Conservation (phyloP, 2,113 vertebrate genomes). For the Channa argus region DNA sequence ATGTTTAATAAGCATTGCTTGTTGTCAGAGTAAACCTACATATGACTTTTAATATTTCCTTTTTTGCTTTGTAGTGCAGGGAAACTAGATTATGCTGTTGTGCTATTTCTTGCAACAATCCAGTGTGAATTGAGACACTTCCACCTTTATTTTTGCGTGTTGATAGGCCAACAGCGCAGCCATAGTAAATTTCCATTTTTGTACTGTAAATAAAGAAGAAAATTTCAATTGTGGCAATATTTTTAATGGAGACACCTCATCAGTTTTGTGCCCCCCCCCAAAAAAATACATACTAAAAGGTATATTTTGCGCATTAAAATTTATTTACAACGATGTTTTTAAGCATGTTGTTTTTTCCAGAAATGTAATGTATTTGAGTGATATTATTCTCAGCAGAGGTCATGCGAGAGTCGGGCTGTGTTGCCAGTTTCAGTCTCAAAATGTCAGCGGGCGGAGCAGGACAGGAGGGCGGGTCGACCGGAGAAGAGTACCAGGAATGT, state of each 20-base stretch:
- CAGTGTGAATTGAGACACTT: slow-evolving; percentile 34
- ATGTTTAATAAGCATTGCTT: slow-evolving; percentile 36
- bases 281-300: too few species aligned
- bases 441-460: slow-evolving; percentile 34
- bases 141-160: slow-evolving; percentile 47
- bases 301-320: too few species aligned
- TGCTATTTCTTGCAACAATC: slow-evolving; percentile 30
- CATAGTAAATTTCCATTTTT: slow-evolving; percentile 67
- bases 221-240: slow-evolving; percentile 16
- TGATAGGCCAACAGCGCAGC: slow-evolving; percentile 28
- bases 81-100: slow-evolving; percentile 19
- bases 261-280: not conserved
- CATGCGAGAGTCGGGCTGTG: slow-evolving; percentile 31
- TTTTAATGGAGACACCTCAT: slow-evolving; percentile 19
- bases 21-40: slow-evolving; percentile 47
- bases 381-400: slow-evolving; percentile 41
- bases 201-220: slow-evolving; percentile 81
- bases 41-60: slow-evolving; percentile 27
- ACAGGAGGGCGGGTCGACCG: slow-evolving; percentile 39
- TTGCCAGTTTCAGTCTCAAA: slow-evolving; percentile 13
- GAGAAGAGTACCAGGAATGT: slow-evolving; percentile 47
- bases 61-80: slow-evolving; percentile 47
- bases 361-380: not conserved
- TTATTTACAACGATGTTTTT: too few species aligned
- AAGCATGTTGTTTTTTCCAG: too few species aligned